A percentile compares a stretch with the other conserved stretches of the same genome.
Evolutionary conservation across 2,797 vertebrate species (phyloP).

Genomic region (Myotis planiceps): DNA sequence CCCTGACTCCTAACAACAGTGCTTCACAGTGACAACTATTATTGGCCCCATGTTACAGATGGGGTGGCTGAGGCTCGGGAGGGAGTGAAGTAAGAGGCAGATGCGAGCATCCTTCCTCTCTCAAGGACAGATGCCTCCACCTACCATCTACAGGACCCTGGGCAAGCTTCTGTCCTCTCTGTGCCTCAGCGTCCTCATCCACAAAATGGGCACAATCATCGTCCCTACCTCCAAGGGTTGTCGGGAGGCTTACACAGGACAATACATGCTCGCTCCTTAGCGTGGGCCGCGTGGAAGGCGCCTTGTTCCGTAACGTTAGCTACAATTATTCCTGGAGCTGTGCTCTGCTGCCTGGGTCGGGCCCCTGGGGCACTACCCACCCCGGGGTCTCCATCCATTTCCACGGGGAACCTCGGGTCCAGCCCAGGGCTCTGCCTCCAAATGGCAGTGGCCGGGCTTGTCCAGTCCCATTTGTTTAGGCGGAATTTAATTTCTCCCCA

Average conservation of each 20-base stretch:
- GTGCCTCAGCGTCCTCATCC: neutral
- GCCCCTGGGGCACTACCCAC: neutral
- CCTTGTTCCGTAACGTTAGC: neutral
- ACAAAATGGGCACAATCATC: neutral
- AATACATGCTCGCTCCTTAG: neutral
- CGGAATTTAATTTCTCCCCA: conserved; percentile 78
- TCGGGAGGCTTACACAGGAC: neutral
- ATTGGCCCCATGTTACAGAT: neutral
- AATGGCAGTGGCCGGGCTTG: conserved; percentile 43
- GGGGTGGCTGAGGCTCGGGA: neutral
- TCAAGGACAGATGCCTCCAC: neutral
- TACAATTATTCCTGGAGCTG: neutral
- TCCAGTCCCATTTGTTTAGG: conserved; percentile 76
- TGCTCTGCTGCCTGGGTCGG: neutral
- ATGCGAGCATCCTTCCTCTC: neutral
- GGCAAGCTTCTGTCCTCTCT: neutral
- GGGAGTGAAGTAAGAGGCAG: neutral
- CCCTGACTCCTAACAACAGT: neutral
- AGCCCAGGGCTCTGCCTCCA: conserved; percentile 8
- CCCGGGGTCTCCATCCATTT: neutral
- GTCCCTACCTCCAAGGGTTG: neutral
- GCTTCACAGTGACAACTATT: neutral
- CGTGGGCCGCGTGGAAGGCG: neutral
- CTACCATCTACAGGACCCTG: neutral
- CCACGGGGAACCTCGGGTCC: neutral